Evolutionary conservation across 2,797 vertebrate species (phyloP).

Genomic region (Fistularia tabacaria): DNA sequence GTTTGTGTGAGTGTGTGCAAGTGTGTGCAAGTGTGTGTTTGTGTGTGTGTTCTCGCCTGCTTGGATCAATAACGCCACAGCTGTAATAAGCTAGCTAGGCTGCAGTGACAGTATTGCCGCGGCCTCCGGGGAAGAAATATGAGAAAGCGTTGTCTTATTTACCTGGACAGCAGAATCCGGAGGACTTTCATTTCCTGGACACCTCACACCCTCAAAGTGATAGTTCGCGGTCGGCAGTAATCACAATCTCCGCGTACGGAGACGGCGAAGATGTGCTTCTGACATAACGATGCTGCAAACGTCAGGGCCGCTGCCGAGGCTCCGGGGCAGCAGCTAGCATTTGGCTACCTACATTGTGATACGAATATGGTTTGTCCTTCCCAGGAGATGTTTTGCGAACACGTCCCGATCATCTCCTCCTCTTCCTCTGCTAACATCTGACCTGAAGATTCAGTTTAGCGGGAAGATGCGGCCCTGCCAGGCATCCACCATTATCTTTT

Average conservation of each 20-base stretch:
- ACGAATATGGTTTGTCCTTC: no score
- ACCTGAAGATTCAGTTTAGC: no score
- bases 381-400: no score
- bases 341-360: no score
- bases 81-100: slow-evolving; percentile 59
- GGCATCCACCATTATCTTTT: no score
- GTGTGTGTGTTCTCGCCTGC: slow-evolving; percentile 13
- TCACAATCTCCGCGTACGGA: slow-evolving; percentile 3
- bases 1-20: slow-evolving; percentile 11
- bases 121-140: slow-evolving; percentile 49
- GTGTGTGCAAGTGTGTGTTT: slow-evolving; percentile 6
- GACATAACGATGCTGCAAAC: neutral
- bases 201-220: neutral
- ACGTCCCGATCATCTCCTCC: no score
- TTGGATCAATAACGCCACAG: slow-evolving; percentile 63
- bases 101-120: slow-evolving; percentile 56
- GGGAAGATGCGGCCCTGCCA: no score
- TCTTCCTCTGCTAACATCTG: no score
- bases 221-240: neutral
- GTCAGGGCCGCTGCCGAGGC: neutral
- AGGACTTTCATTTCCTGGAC: slow-evolving; percentile 30
- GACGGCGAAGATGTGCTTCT: neutral
- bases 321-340: no score
- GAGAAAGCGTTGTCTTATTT: slow-evolving; percentile 56
- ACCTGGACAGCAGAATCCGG: slow-evolving; percentile 53